A percentile compares a stretch with the other conserved stretches of the same genome.
Evolutionary conservation across 2,888 invertebrate species (phyloP).

Genomic region (Heliothis peltigera): DNA sequence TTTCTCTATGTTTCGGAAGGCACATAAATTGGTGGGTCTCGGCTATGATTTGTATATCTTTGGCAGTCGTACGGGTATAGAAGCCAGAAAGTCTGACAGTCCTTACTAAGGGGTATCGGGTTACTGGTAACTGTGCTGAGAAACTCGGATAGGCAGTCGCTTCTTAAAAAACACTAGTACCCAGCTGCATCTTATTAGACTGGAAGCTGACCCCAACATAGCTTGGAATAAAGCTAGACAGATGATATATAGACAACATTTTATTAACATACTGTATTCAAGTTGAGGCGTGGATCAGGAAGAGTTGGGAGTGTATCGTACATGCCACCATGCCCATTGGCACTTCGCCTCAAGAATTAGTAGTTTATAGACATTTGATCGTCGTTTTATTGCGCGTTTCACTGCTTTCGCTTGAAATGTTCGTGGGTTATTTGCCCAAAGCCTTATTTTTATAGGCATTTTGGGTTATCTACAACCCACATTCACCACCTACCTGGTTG

Average conservation of each 20-base stretch:
- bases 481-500: constrained; percentile 33
- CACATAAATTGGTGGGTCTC: no score
- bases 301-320: constrained; percentile 4
- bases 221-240: no score
- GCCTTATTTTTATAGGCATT: constrained; percentile 35
- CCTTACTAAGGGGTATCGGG: no score
- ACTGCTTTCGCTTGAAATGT: constrained; percentile 33
- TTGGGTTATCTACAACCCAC: constrained; percentile 47
- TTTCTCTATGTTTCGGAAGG: no score
- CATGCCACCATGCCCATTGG: constrained; percentile 20
- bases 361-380: constrained; percentile 51
- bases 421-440: constrained; percentile 15
- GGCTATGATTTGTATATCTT: no score
- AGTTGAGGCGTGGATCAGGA: constrained; percentile 35
- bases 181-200: no score
- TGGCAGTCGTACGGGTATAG: no score
- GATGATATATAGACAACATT: constrained; percentile 5
- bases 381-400: constrained; percentile 49
- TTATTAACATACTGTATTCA: constrained; percentile 18
- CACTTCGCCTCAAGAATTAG: constrained; percentile 43
- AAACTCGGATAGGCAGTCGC: no score
- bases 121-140: no score
- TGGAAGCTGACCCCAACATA: no score
- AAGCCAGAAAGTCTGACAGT: no score
- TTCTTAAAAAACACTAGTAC: no score